Evolutionary conservation across 2,888 invertebrate genomes (phyloP), one percentile per base, ranked within the genome.

Genomic region (Girardia tigrina): DNA sequence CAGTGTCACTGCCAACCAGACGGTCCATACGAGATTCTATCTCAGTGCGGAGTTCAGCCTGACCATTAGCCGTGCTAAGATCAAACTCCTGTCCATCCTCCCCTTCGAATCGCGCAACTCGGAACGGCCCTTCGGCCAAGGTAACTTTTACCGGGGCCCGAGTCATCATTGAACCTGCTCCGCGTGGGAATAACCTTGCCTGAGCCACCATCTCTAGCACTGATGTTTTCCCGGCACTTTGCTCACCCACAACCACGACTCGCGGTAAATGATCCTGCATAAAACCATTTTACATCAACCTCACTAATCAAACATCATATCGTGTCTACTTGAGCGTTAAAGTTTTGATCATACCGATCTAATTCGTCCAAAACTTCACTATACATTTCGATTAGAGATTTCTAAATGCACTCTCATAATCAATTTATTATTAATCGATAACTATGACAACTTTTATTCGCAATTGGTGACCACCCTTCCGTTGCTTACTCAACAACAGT

Each of bases 91-190:
- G 86, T 0, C 90, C 88, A 1, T 83, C 82, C 80, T 84, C 84
- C n/a, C 56, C 56, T 78, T 93, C 89, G 86, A 99, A 98, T 85
- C 93, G 91, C 0, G 98, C 98, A 77, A 98, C 89, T 85, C 98
- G 98, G 86, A 97, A 98, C 0, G 98, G 98, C 0, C 98, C 98
- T 85, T 99, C 98, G 6, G 94, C 94, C 0, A 99, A 84, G 0
- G 98, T 98, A 23, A 99, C 98, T 86, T 97, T 95, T 0, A 98
- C 97, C 0, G 97, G 97, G 29, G 88, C 86, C 86, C 91, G 87
- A 8, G 98, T 99, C 91, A 99, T 99, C 98, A 99, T 99, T 87
- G 99, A 97, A 0, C 98, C 98, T 42, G 94, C 94, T 2, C 98
- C 98, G 77, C 98, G 87, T 0, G 95, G 95, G 86, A 95, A 97